Evolutionary conservation across 2,888 invertebrate species (phyloP).

Genomic region (Notodonta ziczac): DNA sequence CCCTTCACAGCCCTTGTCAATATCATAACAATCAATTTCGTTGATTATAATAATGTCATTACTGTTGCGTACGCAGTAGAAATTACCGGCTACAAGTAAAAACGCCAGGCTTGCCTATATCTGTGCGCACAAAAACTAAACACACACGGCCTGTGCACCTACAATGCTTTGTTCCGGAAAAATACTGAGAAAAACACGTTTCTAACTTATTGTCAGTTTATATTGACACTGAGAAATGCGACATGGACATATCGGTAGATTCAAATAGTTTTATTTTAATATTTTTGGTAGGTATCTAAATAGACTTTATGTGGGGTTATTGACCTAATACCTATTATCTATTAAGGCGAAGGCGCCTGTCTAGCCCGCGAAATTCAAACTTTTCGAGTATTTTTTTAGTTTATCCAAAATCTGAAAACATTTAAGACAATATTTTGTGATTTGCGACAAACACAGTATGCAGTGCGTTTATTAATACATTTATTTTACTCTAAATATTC

Average conservation of each 20-base stretch:
- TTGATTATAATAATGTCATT: slow-evolving; percentile 29
- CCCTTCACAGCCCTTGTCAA: neutral
- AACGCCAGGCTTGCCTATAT: slow-evolving; percentile 29
- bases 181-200: slow-evolving; percentile 26
- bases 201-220: slow-evolving; percentile 9
- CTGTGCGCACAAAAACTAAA: slow-evolving; percentile 25
- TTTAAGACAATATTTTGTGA: no score
- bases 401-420: no score
- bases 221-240: neutral
- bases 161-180: slow-evolving; percentile 35
- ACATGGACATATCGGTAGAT: neutral
- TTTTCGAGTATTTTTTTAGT: no score
- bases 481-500: no score
- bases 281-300: no score
- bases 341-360: no score
- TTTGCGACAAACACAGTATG: no score
- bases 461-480: no score
- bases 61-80: slow-evolving; percentile 31
- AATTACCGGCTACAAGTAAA: slow-evolving; percentile 34
- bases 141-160: slow-evolving; percentile 14
- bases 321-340: no score
- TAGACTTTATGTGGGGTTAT: no score
- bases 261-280: no score
- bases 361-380: no score
- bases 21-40: slow-evolving; percentile 11